phyloP scores from a whole-genome alignment of 2,797 vertebrate genomes.

The Tragopan temminckii region DNA sequence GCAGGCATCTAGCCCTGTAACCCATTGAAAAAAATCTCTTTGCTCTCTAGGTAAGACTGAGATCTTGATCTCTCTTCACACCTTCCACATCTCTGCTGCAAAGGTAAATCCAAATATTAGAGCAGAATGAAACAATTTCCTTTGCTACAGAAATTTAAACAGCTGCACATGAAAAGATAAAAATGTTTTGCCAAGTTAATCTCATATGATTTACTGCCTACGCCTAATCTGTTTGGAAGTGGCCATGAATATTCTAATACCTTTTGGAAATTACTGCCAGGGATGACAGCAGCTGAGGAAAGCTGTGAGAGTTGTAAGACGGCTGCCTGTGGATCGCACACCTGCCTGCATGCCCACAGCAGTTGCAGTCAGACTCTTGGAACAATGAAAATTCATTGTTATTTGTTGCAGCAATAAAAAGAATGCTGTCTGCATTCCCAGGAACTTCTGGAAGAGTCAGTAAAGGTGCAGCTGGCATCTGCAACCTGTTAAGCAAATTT shows the following conservation, averaged over 20 bases:
- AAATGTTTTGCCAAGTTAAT: slow-evolving; percentile 66
- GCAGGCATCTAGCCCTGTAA: neutral
- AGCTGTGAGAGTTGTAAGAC: neutral
- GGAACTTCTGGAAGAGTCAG: neutral
- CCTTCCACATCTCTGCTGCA: neutral
- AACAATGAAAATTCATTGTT: neutral
- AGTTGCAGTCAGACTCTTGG: neutral
- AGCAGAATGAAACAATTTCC: neutral
- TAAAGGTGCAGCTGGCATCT: neutral
- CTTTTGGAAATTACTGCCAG: slow-evolving; percentile 48
- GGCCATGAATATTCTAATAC: slow-evolving; percentile 50
- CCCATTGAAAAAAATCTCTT: neutral
- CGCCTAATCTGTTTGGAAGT: slow-evolving; percentile 57
- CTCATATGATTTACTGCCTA: slow-evolving; percentile 61
- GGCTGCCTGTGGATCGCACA: neutral
- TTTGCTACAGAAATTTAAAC: slow-evolving; percentile 38
- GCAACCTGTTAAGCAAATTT: slow-evolving; percentile 4
- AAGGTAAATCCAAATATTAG: slow-evolving; percentile 13
- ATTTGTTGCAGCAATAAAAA: slow-evolving; percentile 31
- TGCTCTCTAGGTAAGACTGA: neutral
- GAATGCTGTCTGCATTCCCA: neutral
- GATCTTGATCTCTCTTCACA: neutral
- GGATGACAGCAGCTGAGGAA: neutral
- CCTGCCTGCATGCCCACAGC: slow-evolving; percentile 39
- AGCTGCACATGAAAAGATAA: slow-evolving; percentile 55